Percentiles rank a stretch among this genome's conserved stretches.
Evolutionary conservation across 2,888 invertebrate genomes (phyloP).

Genomic region (Sinodicranocentrus sp.): DNA sequence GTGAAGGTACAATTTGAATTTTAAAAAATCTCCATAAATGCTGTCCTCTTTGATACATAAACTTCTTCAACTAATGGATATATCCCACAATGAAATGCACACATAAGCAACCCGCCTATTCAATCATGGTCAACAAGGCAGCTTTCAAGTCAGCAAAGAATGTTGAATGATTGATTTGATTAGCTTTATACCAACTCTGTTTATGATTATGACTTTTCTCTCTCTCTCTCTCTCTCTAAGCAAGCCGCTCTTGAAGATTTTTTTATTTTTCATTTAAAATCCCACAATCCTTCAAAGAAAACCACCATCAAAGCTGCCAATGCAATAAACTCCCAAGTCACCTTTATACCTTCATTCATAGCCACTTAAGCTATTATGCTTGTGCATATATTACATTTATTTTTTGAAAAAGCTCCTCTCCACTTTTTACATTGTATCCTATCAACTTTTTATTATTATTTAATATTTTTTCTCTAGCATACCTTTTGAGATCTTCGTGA

Average conservation of each 20-base stretch:
- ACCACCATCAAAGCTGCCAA: no score
- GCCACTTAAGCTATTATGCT: no score
- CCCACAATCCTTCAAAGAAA: no score
- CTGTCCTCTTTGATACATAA: no score
- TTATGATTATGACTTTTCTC: constrained; percentile 52
- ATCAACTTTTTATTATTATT: constrained; percentile 40
- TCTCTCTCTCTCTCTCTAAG: not conserved
- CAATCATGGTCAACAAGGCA: constrained; percentile 44
- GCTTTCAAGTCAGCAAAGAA: constrained; percentile 41
- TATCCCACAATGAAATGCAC: not conserved
- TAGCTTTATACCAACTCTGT: constrained; percentile 44
- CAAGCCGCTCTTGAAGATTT: constrained; percentile 35
- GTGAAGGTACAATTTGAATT: no score
- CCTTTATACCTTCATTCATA: no score
- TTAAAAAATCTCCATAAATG: no score
- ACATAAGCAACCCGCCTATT: constrained; percentile 40
- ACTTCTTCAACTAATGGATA: no score
- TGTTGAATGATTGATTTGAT: constrained; percentile 61
- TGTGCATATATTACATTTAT: not conserved
- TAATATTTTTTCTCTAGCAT: constrained; percentile 36
- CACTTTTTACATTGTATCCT: constrained; percentile 23
- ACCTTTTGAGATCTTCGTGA: constrained; percentile 43
- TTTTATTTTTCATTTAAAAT: constrained; percentile 10
- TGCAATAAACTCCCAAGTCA: no score
- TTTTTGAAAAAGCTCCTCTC: no score